Conservation (phyloP, 2,797 vertebrate genomes). For the Xiphorhynchus erythropygius region DNA sequence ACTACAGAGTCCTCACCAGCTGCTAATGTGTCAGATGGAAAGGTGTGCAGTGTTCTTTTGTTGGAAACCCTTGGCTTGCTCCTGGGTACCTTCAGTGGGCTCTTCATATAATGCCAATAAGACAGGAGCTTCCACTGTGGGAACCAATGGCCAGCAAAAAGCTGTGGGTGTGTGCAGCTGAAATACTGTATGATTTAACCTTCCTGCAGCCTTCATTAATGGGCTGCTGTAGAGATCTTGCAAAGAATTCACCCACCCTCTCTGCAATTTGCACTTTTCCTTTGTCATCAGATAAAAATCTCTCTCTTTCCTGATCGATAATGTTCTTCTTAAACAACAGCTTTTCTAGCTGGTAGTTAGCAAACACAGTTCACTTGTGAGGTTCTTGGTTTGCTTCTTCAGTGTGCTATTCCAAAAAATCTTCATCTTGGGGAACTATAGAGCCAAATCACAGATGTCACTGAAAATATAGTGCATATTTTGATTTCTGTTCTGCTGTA, state of each 20-base stretch:
- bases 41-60: conserved; percentile 74
- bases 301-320: neutral
- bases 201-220: neutral
- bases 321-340: neutral
- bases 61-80: neutral
- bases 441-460: neutral
- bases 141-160: neutral
- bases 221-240: neutral
- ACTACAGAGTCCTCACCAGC: conserved; percentile 89
- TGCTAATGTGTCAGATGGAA: conserved; percentile 84
- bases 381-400: neutral
- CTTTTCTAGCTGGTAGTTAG: neutral
- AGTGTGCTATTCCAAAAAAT: neutral
- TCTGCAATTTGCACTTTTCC: neutral
- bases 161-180: neutral
- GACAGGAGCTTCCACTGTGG: neutral
- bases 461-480: neutral
- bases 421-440: neutral
- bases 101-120: neutral
- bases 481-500: neutral
- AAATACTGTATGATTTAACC: neutral
- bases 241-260: neutral
- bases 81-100: neutral
- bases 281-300: neutral
- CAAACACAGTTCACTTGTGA: neutral